Evolutionary conservation across 2,113 vertebrate genomes (phyloP).

Genomic region (Campylomormyrus tamandua): DNA sequence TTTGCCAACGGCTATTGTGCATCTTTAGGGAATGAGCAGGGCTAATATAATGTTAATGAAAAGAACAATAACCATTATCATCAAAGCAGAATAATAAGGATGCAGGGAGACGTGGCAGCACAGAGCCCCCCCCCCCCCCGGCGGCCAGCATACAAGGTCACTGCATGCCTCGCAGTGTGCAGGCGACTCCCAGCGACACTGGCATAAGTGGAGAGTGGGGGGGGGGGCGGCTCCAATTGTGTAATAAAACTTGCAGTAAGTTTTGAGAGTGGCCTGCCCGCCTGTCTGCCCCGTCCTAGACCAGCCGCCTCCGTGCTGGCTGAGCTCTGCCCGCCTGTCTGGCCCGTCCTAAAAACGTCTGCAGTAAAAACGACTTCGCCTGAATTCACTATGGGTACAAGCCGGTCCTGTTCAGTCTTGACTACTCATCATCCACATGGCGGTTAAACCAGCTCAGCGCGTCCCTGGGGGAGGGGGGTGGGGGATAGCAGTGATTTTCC

Average conservation of each 20-base stretch:
- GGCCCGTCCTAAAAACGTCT: background rate
- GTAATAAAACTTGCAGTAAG: background rate
- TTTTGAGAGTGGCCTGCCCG: background rate
- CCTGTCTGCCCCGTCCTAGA: no score
- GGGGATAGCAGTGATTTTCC: background rate
- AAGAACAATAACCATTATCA: conserved; percentile 9
- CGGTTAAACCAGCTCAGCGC: background rate
- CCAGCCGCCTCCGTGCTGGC: background rate
- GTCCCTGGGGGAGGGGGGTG: background rate
- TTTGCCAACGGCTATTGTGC: background rate
- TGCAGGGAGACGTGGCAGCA: background rate
- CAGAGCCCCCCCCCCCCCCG: background rate
- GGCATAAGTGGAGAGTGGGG: background rate
- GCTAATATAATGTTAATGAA: background rate
- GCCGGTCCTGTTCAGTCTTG: background rate
- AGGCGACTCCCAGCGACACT: background rate
- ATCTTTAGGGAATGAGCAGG: conserved; percentile 5
- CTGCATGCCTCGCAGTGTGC: background rate
- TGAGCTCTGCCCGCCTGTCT: background rate
- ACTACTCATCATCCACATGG: background rate
- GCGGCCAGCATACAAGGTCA: background rate
- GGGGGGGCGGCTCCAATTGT: background rate
- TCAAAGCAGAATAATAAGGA: background rate
- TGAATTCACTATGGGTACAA: background rate
- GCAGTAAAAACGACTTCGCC: background rate